Percentiles rank a stretch among this genome's conserved stretches.
Conservation (phyloP, 2,113 vertebrate genomes). For the Cygnus buccinator region DNA sequence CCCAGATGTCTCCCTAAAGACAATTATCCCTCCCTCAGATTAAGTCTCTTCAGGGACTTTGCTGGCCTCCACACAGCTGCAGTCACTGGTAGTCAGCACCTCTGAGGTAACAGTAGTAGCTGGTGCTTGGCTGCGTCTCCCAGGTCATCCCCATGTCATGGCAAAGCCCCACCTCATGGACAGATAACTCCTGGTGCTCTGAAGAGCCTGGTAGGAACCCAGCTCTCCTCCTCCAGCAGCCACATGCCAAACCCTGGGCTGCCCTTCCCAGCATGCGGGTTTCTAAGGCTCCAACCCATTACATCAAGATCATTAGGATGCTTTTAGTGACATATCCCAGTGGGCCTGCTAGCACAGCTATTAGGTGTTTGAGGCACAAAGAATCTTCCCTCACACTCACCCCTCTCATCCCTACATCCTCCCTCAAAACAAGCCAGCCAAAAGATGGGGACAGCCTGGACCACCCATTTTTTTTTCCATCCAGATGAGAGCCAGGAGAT, state of each 20-base stretch:
- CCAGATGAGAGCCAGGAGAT: background rate
- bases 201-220: background rate
- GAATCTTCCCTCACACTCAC: background rate
- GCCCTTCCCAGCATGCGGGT: background rate
- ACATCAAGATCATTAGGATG: constrained; percentile 9
- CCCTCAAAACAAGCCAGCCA: background rate
- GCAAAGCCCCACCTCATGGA: background rate
- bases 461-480: background rate
- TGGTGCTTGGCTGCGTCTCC: background rate
- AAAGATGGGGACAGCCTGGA: background rate
- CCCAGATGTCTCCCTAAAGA: background rate
- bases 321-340: background rate
- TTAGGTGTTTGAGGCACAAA: background rate
- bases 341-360: background rate
- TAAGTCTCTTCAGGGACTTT: background rate
- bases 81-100: background rate
- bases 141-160: background rate
- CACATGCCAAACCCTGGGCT: background rate
- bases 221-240: background rate
- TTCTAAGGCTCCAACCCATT: constrained; percentile 40
- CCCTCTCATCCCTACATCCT: background rate
- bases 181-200: background rate
- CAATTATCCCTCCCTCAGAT: background rate
- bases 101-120: background rate
- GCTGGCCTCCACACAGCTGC: background rate